A percentile compares a stretch with the other conserved stretches of the same genome.
Conservation (phyloP, 2,797 vertebrate species). For the Parotocinclus haroldoi region DNA sequence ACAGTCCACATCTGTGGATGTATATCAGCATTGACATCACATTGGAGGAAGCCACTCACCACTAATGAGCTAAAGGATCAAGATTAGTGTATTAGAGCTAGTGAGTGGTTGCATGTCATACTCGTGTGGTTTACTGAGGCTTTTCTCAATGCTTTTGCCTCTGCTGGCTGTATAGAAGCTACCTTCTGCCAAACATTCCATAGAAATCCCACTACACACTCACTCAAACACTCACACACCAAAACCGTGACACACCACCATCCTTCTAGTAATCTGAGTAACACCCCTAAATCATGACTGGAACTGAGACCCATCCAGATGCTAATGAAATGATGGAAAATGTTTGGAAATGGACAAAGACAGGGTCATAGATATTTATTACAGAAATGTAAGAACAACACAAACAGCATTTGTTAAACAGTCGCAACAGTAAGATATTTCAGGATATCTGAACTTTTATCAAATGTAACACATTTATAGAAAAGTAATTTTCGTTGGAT, state of each 20-base stretch:
- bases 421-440: too few relatives aligned
- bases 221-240: conserved; percentile 15
- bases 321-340: conserved; percentile 17
- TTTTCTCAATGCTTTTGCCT: conserved; percentile 41
- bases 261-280: conserved; percentile 42
- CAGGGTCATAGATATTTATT: background rate
- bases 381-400: background rate
- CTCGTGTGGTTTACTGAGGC: conserved; percentile 19
- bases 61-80: conserved; percentile 34
- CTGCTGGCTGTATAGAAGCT: conserved; percentile 48
- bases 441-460: too few relatives aligned
- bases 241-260: conserved; percentile 38
- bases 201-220: conserved; percentile 34
- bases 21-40: conserved; percentile 20
- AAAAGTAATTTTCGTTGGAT: too few relatives aligned
- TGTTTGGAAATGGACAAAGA: conserved; percentile 2
- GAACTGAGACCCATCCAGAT: background rate
- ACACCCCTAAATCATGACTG: conserved; percentile 40
- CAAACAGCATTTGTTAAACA: too few relatives aligned
- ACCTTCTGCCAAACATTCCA: conserved; percentile 44
- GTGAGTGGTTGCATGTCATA: conserved; percentile 23
- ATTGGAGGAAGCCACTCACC: conserved; percentile 20
- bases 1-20: conserved; percentile 17
- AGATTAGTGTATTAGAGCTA: conserved; percentile 11
- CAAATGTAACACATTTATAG: too few relatives aligned